These are phyloP conservation scores for Tachina lurida DNA, from an alignment of 2,888 invertebrate genomes.

Conservation along the genomic window DNA sequence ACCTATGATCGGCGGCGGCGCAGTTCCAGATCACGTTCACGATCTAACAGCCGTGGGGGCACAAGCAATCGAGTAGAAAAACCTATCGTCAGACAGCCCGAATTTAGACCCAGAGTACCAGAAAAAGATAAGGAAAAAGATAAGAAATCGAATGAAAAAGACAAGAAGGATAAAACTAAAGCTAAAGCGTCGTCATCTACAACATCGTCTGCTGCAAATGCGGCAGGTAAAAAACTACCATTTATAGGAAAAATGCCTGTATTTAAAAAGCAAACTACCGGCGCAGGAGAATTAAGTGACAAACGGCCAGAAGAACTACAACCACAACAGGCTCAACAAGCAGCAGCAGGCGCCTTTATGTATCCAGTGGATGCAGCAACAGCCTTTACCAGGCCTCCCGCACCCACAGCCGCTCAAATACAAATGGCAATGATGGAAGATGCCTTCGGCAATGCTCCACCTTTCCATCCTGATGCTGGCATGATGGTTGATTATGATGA, in stretches of 20 bases:
- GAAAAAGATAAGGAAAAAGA: conserved; percentile 77
- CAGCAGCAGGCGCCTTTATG: conserved; percentile 36
- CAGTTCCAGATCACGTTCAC: conserved; percentile 75
- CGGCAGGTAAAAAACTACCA: conserved; percentile 87
- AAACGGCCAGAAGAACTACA: conserved; percentile 53
- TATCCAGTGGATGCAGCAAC: conserved; percentile 54
- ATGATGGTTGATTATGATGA: conserved; percentile 83
- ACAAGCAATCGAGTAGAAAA: conserved; percentile 77
- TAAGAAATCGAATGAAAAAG: conserved; percentile 73
- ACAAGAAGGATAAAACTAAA: conserved; percentile 73
- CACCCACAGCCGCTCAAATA: conserved; percentile 79
- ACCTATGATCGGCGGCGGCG: conserved; percentile 75
- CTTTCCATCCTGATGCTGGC: conserved; percentile 81
- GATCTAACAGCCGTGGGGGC: conserved; percentile 73
- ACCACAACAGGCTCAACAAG: conserved; percentile 20
- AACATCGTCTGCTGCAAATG: conserved; percentile 56
- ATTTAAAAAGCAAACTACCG: conserved; percentile 84
- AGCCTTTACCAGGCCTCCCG: conserved; percentile 64
- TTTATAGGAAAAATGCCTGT: conserved; percentile 94
- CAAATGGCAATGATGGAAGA: conserved; percentile 82
- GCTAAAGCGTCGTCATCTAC: conserved; percentile 74
- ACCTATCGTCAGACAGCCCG: conserved; percentile 81
- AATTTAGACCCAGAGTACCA: conserved; percentile 81
- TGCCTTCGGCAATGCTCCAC: conserved; percentile 80
- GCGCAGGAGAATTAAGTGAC: conserved; percentile 66